Evolutionary conservation across 2,888 invertebrate genomes (phyloP).

Genomic region (Silvanus unidentatus): DNA sequence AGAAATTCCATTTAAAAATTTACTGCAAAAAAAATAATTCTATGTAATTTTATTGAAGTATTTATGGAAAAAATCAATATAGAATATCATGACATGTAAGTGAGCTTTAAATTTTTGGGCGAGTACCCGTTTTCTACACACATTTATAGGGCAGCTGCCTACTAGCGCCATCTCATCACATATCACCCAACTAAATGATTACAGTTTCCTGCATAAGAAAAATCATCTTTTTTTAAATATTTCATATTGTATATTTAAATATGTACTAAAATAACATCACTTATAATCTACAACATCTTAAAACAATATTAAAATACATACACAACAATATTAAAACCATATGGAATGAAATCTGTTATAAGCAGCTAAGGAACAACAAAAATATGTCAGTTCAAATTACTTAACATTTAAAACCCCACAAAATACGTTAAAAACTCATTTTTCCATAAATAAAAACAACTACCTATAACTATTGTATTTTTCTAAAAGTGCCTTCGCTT

Average conservation of each 20-base stretch:
- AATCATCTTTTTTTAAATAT: no score
- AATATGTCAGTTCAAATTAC: no score
- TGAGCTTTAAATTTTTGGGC: slow-evolving; percentile 32
- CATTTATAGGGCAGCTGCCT: background rate
- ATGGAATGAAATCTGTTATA: no score
- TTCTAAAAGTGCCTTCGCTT: slow-evolving; percentile 33
- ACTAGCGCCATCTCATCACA: background rate
- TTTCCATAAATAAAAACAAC: slow-evolving; percentile 7
- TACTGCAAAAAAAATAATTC: background rate
- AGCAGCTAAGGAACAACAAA: no score
- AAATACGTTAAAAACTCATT: slow-evolving; percentile 5
- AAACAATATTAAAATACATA: no score
- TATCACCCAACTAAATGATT: background rate
- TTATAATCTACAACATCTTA: no score
- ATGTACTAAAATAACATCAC: no score
- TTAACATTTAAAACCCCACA: background rate
- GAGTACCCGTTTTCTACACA: slow-evolving; percentile 23
- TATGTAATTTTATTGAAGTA: slow-evolving; percentile 1
- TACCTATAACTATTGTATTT: slow-evolving; percentile 38
- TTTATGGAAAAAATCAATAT: slow-evolving; percentile 3
- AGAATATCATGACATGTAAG: slow-evolving; percentile 1
- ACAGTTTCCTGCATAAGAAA: no score
- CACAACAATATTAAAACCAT: no score
- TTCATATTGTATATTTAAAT: no score
- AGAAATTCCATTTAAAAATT: no score